Base-by-base conservation (phyloP, 2,888 invertebrate genomes). In the Eremobia ochroleuca region DNA sequence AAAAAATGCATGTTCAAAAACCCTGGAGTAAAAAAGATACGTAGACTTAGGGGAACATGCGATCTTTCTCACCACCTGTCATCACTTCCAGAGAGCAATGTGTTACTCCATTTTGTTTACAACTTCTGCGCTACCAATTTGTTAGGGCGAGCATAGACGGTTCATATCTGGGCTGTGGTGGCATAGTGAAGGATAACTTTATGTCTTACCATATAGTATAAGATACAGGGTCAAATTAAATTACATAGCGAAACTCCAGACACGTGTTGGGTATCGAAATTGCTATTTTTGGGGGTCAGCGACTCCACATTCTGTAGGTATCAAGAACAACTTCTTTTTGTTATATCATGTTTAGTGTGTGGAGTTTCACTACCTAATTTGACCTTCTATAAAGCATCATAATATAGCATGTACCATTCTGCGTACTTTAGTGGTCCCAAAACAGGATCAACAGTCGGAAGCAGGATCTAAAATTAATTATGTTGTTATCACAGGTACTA, bases 101-200 rank as follows among this genome's bases (percentile, higher is more conserved):
- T 93, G 91, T 91, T 89, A 89, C 85, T 83, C 28, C 49, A 70
- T 68, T 90, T 92, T 92, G 94, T 94, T 94, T 93, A 94, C 91
- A 89, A 77, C 79, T 90, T 91, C 91, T 89, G 89, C 84, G 89
- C 90, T 89, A 81, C 85, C 88, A 88, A 85, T 90, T 89, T 91
- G 91, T 91, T 92, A 91, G 91, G 75, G 69, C 40, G 28, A 43
- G 28, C 37, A 21, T 40, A 62, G 25, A 73, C 34, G 31, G 67
- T 28, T 46, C 4, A 21, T n/a, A 37, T 59, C 2, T 43, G 5
- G 15, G 59, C 13, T 15, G 15, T 43, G 43, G 43, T 0, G 15
- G 4, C 13, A 43, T 13, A 13, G 13, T 13, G 43, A 40, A 40
- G 43, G 13, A 43, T 43, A 43, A 43, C 15, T 4, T 43, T 43